Evolutionary conservation across 2,888 invertebrate genomes (phyloP).

Genomic region (Augochlorella aurata): DNA sequence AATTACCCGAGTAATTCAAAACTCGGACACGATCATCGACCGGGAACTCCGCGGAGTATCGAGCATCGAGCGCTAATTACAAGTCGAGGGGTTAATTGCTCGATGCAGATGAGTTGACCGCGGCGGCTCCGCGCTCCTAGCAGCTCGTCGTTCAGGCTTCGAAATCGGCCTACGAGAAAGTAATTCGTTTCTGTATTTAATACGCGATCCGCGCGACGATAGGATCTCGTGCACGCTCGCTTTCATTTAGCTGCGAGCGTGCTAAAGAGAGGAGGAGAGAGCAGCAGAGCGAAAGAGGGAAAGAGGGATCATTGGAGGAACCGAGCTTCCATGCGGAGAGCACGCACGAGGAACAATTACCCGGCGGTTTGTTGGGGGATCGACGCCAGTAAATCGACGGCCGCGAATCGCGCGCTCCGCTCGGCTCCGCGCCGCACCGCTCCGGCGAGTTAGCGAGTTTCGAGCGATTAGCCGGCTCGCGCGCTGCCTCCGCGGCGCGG

Average conservation of each 20-base stretch:
- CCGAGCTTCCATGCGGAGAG: slow-evolving; percentile 31
- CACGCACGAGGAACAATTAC: slow-evolving; percentile 40
- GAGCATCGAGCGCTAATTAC: slow-evolving; percentile 4
- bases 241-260: slow-evolving; percentile 20
- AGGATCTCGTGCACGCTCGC: slow-evolving; percentile 36
- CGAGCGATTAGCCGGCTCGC: slow-evolving; percentile 58
- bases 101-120: slow-evolving; percentile 12
- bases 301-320: not conserved
- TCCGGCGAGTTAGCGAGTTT: slow-evolving; percentile 49
- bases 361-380: slow-evolving; percentile 24
- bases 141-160: slow-evolving; percentile 10
- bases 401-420: slow-evolving; percentile 32
- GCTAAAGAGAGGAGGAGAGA: not conserved
- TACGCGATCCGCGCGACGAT: slow-evolving; percentile 22
- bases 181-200: slow-evolving; percentile 32
- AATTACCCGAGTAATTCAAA: not conserved
- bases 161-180: slow-evolving; percentile 30
- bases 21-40: not conserved
- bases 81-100: slow-evolving; percentile 11
- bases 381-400: slow-evolving; percentile 56
- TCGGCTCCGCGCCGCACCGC: too few species aligned
- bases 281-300: not conserved
- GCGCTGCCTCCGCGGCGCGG: slow-evolving; percentile 13
- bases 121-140: not conserved
- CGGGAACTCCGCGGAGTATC: not conserved